Conservation (phyloP, 2,888 invertebrate genomes). For the Nesidiocoris tenuis region DNA sequence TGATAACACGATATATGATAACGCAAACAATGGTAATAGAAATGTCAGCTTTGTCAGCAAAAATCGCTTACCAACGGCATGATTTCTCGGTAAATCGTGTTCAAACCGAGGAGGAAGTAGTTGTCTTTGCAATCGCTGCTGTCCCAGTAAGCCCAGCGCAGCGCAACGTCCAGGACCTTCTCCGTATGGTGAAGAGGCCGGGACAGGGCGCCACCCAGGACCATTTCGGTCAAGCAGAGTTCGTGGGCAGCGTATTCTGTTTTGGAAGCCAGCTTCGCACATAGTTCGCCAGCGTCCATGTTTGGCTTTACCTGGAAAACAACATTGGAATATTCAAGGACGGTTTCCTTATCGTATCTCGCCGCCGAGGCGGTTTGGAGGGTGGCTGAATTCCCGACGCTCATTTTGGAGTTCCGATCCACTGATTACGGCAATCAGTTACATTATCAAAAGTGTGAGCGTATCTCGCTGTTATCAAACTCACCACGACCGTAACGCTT, state of each 20-base stretch:
- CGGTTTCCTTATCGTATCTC: no score
- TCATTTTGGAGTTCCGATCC: no score
- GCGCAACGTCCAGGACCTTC: conserved; percentile 61
- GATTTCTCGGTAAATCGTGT: conserved; percentile 55
- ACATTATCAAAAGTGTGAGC: no score
- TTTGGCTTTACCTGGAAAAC: conserved; percentile 68
- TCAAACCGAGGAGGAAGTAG: conserved; percentile 66
- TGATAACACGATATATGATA: no score
- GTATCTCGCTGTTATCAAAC: no score
- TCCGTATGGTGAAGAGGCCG: conserved; percentile 78
- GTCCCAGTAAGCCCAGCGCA: conserved; percentile 87
- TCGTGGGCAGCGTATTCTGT: conserved; percentile 64
- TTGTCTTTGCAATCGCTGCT: conserved; percentile 81
- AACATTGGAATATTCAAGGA: not conserved
- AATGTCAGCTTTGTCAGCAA: no score
- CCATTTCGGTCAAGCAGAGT: conserved; percentile 76
- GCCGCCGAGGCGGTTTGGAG: no score
- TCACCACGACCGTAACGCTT: conserved; percentile 63
- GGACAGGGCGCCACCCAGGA: conserved; percentile 70
- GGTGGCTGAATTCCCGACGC: no score
- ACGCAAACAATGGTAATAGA: no score
- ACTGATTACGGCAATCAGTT: no score
- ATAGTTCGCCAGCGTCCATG: conserved; percentile 74
- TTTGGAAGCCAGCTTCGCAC: conserved; percentile 68
- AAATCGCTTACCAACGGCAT: conserved; percentile 55